Conservation (phyloP, 2,888 invertebrate genomes). For the Lampropteryx suffumata region DNA sequence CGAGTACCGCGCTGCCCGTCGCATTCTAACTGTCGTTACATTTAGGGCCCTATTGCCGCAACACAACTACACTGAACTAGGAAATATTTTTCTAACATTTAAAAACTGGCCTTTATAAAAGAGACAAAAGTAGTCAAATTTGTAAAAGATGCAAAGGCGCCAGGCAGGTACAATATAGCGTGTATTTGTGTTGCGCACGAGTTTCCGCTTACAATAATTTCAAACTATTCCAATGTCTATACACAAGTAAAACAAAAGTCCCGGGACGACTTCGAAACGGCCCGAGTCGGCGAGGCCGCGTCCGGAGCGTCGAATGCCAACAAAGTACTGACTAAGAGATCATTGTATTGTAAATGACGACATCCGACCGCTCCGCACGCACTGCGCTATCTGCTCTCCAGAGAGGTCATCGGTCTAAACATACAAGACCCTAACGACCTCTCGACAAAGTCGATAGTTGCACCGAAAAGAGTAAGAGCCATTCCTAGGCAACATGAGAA, state of each 20-base stretch:
- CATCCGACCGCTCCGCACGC: not conserved
- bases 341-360: constrained; percentile 25
- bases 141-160: constrained; percentile 34
- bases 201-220: constrained; percentile 59
- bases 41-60: constrained; percentile 35
- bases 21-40: constrained; percentile 54
- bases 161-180: constrained; percentile 36
- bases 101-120: constrained; percentile 39
- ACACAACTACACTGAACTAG: constrained; percentile 30
- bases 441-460: not conserved
- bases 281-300: constrained; percentile 16
- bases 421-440: constrained; percentile 10
- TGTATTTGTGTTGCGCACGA: constrained; percentile 44
- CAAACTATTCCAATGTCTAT: constrained; percentile 67
- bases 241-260: constrained; percentile 71
- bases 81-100: constrained; percentile 25
- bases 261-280: constrained; percentile 52
- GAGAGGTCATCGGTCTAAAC: constrained; percentile 4
- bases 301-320: constrained; percentile 14
- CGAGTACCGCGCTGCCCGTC: constrained; percentile 47
- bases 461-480: constrained; percentile 19
- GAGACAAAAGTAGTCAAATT: constrained; percentile 30
- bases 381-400: not conserved
- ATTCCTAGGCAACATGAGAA: constrained; percentile 19
- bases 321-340: constrained; percentile 34